Base-by-base conservation (phyloP, 1,140 invertebrate species). In the Papilio machaon region DNA sequence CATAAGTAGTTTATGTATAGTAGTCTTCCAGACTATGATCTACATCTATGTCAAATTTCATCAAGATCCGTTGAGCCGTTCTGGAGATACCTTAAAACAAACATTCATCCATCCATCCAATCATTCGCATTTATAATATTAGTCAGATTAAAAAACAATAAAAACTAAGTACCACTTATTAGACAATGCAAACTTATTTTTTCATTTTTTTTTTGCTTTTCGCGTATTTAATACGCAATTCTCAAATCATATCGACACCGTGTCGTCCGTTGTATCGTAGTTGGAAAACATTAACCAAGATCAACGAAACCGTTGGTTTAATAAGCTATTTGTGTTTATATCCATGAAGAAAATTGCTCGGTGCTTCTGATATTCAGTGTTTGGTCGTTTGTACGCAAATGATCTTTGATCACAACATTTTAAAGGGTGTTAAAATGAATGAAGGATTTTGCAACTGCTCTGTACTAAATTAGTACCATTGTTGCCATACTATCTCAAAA, bases 301-400 rank as follows among this genome's bases (percentile, higher is more conserved):
- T 82, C 46, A 67, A 60, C 81, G 58, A 81, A 87, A 83, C 23
- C 58, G 74, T 78, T 30, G 81, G 81, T 64, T 83, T 83, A 85
- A 86, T 85, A 85, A 86, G 86, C 85, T 74, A 78, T 82, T 85
- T 80, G 82, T 81, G 83, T 87, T 87, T 89, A 86, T 86, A 74
- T 80, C 73, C 52, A 74, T 83, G 67, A 81, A 85, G 82, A 82
- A 83, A 87, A 87, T 88, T 85, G 84, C 83, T 83, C 85, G 70
- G 75, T 81, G 85, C 81, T 83, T 82, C 83, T 76, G 76, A 85
- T 82, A 83, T 80, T 83, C 79, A 67, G 67, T 80, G 82, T 79
- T 84, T 79, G 80, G 82, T 80, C 84, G 84, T 88, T 89, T 85
- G 81, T 82, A 84, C 88, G 85, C 84, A 87, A 87, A 89, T 83